Conservation (phyloP, 2,113 vertebrate species). For the Brachyhypopomus occidentalis region DNA sequence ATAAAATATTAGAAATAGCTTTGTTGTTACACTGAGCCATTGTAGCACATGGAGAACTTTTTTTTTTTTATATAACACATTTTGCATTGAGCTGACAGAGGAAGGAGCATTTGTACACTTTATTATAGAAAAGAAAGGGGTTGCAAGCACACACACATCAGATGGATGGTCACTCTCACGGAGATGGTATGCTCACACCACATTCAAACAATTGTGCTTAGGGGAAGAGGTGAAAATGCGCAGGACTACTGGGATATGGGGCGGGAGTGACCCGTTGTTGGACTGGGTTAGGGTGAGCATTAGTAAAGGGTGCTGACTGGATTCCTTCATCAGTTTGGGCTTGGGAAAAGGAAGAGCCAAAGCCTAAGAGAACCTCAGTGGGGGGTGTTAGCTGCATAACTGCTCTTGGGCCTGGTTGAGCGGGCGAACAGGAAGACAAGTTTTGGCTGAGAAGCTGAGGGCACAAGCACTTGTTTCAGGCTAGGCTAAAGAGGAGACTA, state of each 20-base stretch:
- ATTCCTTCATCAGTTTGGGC: constrained; percentile 40
- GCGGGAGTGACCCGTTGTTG: constrained; percentile 18
- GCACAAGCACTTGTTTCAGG: constrained; percentile 39
- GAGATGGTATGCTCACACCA: constrained; percentile 55
- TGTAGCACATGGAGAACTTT: constrained; percentile 67
- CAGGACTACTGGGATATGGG: constrained; percentile 38
- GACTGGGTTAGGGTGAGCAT: constrained; percentile 24
- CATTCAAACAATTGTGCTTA: constrained; percentile 61
- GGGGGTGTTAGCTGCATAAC: constrained; percentile 53
- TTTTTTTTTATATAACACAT: constrained; percentile 62
- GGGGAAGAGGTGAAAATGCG: constrained; percentile 48
- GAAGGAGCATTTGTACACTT: constrained; percentile 63
- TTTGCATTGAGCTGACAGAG: constrained; percentile 62
- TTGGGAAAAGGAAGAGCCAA: constrained; percentile 18
- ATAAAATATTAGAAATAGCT: constrained; percentile 58
- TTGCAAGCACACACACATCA: constrained; percentile 42
- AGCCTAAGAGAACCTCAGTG: constrained; percentile 1
- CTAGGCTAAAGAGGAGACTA: constrained; percentile 31
- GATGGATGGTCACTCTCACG: constrained; percentile 49
- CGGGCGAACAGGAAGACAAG: constrained; percentile 43
- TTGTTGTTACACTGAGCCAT: constrained; percentile 66
- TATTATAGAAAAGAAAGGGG: constrained; percentile 69
- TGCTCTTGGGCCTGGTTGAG: constrained; percentile 44
- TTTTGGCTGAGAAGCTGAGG: constrained; percentile 34
- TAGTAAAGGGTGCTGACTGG: constrained; percentile 30